phyloP scores from a whole-genome alignment of 2,888 invertebrate genomes.

The Steinernema hermaphroditum region DNA sequence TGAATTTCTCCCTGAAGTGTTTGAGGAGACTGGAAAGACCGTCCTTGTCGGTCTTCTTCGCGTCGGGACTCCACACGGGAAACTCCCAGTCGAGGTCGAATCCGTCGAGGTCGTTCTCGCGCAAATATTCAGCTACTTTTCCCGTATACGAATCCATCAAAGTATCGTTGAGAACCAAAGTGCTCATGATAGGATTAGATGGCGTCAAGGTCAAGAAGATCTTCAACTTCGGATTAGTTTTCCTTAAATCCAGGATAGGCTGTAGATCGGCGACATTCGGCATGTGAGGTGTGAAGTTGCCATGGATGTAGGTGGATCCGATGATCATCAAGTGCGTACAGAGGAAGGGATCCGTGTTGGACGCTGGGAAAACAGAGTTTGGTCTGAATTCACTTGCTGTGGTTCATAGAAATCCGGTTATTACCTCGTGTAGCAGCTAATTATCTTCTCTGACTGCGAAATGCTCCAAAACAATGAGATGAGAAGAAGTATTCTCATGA shows the following conservation, averaged over 20 bases:
- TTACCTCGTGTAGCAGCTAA: no score
- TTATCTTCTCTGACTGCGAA: no score
- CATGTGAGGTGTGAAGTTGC: constrained; percentile 18
- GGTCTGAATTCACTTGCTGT: no score
- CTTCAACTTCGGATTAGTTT: background rate
- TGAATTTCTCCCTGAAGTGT: constrained; percentile 2
- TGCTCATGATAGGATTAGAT: background rate
- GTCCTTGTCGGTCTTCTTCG: constrained; percentile 43
- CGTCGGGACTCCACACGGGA: constrained; percentile 58
- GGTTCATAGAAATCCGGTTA: no score
- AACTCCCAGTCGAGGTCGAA: constrained; percentile 66
- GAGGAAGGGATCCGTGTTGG: constrained; percentile 37
- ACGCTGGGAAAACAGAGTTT: no score
- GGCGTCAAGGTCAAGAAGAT: background rate
- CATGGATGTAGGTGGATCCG: constrained; percentile 34
- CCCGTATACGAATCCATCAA: background rate
- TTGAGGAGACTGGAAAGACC: constrained; percentile 44
- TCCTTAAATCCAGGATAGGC: background rate
- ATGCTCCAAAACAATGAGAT: no score
- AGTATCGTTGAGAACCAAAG: background rate
- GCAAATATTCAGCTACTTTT: constrained; percentile 36
- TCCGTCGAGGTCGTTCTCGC: constrained; percentile 46
- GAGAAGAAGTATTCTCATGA: no score
- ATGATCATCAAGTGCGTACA: constrained; percentile 45
- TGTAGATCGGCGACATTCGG: background rate